Conservation (phyloP, 2,113 vertebrate genomes). For the Gobio gobio region DNA sequence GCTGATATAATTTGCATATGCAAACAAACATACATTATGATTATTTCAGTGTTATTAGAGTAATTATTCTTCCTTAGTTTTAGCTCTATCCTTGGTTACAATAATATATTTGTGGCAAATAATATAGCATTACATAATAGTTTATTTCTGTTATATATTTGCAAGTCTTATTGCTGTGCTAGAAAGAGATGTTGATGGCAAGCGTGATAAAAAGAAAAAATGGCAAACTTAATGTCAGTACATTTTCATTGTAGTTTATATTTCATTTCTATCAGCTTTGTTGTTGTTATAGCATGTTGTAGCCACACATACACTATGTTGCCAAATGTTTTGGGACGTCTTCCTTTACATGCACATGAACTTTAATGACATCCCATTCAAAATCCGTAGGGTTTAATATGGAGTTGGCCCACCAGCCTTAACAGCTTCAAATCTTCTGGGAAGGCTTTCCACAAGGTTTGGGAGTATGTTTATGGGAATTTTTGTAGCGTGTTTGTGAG, state of each 20-base stretch:
- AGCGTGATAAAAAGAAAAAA: background rate
- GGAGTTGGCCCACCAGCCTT: too few relatives aligned
- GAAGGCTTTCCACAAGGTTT: too few relatives aligned
- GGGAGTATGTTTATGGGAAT: too few relatives aligned
- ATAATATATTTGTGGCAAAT: background rate
- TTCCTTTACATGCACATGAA: too few relatives aligned
- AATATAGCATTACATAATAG: background rate
- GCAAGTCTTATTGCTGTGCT: background rate
- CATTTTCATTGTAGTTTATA: background rate
- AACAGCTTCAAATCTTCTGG: too few relatives aligned
- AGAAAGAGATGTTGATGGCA: background rate
- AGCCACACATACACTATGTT: background rate
- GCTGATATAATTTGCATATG: background rate
- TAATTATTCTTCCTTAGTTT: conserved; percentile 10
- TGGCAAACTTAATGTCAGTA: background rate
- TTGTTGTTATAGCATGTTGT: background rate
- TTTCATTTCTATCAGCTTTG: background rate
- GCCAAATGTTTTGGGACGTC: too few relatives aligned
- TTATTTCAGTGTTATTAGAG: background rate
- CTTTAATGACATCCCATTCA: too few relatives aligned
- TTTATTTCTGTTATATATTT: background rate
- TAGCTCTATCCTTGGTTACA: background rate
- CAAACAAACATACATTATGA: background rate
- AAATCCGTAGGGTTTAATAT: too few relatives aligned
- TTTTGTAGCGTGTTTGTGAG: too few relatives aligned